A percentile compares a stretch with the other conserved stretches of the same genome.
phyloP scores from a whole-genome alignment of 2,113 vertebrate genomes.

The Cairina moschata region DNA sequence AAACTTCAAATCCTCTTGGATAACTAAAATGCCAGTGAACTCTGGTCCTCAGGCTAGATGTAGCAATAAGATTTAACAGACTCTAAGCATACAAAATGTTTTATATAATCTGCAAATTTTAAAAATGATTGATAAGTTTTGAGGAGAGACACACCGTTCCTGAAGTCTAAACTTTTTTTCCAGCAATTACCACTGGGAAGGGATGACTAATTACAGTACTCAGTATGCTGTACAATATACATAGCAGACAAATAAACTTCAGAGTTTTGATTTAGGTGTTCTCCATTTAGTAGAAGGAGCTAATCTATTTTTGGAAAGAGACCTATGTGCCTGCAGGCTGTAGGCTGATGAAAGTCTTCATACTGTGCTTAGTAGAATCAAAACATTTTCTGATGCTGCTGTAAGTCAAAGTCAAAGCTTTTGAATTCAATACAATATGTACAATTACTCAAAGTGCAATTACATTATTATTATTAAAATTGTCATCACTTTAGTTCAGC shows the following conservation, averaged over 20 bases:
- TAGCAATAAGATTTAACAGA: conserved; percentile 2
- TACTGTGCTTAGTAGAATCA: conserved; percentile 21
- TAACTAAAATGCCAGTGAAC: not conserved
- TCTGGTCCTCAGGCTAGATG: not conserved
- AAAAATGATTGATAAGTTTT: conserved; percentile 26
- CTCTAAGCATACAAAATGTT: not conserved
- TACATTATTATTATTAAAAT: conserved; percentile 48
- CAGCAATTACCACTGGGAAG: conserved; percentile 25
- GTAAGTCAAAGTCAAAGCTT: conserved; percentile 51
- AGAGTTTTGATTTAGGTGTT: conserved; percentile 48
- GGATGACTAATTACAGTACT: conserved; percentile 38
- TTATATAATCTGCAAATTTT: conserved; percentile 17
- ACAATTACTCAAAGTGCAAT: conserved; percentile 40
- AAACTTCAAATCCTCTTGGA: not conserved
- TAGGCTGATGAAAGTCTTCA: conserved; percentile 28
- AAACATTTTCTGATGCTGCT: conserved; percentile 56
- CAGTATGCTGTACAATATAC: not conserved
- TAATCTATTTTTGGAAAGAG: conserved; percentile 56
- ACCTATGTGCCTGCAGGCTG: conserved; percentile 46
- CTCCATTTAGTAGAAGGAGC: conserved; percentile 42
- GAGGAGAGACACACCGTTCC: conserved; percentile 23
- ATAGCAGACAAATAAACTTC: conserved; percentile 45
- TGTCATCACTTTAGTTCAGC: not conserved
- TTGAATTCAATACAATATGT: conserved; percentile 24
- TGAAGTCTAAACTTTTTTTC: conserved; percentile 37